A percentile compares a stretch with the other conserved stretches of the same genome.
phyloP scores from a whole-genome alignment of 2,888 invertebrate species.

The Desoria tigrina region DNA sequence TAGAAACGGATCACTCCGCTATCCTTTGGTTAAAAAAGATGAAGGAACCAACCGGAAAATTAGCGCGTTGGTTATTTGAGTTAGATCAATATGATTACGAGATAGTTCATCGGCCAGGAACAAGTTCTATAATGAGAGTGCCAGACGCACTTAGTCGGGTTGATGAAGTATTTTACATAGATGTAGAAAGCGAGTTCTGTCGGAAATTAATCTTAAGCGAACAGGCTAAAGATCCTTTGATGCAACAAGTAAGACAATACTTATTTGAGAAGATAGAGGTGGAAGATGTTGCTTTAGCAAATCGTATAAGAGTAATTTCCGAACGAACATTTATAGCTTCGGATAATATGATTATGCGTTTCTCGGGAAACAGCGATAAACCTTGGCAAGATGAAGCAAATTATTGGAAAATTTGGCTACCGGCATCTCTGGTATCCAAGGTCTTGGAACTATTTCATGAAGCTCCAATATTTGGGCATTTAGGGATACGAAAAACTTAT shows the following conservation, averaged over 20 bases:
- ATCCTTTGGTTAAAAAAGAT: slow-evolving; percentile 58
- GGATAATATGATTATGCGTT: slow-evolving; percentile 27
- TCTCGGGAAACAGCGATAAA: slow-evolving; percentile 24
- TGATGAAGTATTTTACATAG: background rate
- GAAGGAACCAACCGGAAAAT: slow-evolving; percentile 57
- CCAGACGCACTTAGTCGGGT: slow-evolving; percentile 55
- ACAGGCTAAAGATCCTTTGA: slow-evolving; percentile 25
- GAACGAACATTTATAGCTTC: slow-evolving; percentile 7
- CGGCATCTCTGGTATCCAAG: slow-evolving; percentile 8
- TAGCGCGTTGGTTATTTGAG: slow-evolving; percentile 58
- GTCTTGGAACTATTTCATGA: slow-evolving; percentile 29
- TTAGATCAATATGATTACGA: slow-evolving; percentile 57
- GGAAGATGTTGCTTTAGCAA: background rate
- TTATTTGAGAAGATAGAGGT: background rate
- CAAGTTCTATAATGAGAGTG: slow-evolving; percentile 54
- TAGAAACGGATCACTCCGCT: slow-evolving; percentile 59
- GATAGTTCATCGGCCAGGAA: slow-evolving; percentile 57
- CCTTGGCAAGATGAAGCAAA: slow-evolving; percentile 32
- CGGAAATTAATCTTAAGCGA: slow-evolving; percentile 6
- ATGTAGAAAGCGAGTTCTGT: background rate
- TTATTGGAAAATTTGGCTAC: slow-evolving; percentile 37
- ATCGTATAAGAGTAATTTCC: slow-evolving; percentile 6
- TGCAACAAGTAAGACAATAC: slow-evolving; percentile 21
- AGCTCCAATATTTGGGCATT: slow-evolving; percentile 25
- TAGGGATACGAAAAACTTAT: slow-evolving; percentile 40